phyloP scores from a whole-genome alignment of 2,113 vertebrate species.

The Nymphicus hollandicus region DNA sequence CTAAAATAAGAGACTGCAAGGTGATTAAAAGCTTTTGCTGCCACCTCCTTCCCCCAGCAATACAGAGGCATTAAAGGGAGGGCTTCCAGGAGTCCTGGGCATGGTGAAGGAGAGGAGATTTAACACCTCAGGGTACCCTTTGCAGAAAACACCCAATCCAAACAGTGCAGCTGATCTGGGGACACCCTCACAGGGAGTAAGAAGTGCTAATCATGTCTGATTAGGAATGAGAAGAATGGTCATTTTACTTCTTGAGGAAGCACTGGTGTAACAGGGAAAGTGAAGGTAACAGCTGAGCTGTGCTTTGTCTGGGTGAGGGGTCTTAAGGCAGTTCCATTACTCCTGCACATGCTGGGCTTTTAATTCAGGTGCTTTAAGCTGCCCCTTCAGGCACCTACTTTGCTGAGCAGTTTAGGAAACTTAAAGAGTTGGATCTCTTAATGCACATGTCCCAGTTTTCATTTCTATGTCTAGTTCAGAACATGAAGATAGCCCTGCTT shows the following conservation, averaged over 20 bases:
- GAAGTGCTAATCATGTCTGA: neutral
- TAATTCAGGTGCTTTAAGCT: neutral
- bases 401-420: neutral
- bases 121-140: neutral
- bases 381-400: neutral
- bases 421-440: neutral
- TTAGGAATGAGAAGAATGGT: neutral
- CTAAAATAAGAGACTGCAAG: neutral
- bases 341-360: neutral
- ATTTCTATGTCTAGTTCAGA: neutral
- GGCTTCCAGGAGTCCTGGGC: neutral
- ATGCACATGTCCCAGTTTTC: neutral
- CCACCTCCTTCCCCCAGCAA: neutral
- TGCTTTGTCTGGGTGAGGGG: fast-evolving
- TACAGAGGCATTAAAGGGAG: neutral
- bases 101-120: neutral
- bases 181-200: neutral
- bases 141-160: neutral
- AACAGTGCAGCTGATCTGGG: neutral
- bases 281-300: neutral
- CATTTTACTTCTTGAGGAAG: neutral
- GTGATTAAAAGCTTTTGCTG: conserved; percentile 15
- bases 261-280: neutral
- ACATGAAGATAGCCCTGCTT: neutral
- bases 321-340: neutral